A percentile compares a stretch with the other conserved stretches of the same genome.
Evolutionary conservation across 37 sponge, comb jelly and placozoan genomes (phyloP).

Genomic region (Haliclona indistincta): DNA sequence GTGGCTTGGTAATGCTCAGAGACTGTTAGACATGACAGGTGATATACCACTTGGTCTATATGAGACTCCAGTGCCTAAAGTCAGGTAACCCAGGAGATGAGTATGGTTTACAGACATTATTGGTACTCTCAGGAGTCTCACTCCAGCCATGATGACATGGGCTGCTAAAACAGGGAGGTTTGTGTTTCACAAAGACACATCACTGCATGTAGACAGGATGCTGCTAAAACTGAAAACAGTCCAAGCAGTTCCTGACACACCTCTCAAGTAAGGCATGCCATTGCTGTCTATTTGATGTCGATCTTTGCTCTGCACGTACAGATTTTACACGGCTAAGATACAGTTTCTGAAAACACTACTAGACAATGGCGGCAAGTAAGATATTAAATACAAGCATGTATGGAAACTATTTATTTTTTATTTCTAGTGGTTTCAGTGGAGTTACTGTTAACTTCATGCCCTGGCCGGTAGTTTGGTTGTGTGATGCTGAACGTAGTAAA

Average conservation of each 20-base stretch:
- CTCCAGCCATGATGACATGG: constrained; percentile 82
- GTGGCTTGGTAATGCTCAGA: constrained; percentile 79
- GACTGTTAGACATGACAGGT: constrained; percentile 78
- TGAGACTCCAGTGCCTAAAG: constrained; percentile 84
- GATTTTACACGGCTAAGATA: constrained; percentile 79
- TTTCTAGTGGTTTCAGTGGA: constrained; percentile 86
- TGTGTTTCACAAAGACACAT: constrained; percentile 85
- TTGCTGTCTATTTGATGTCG: neutral
- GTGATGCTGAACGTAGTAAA: constrained; percentile 5
- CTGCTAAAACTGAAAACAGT: constrained; percentile 66
- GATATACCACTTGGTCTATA: constrained; percentile 84
- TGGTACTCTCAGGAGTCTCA: constrained; percentile 57
- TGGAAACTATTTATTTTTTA: neutral
- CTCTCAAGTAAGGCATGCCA: constrained; percentile 58
- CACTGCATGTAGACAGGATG: constrained; percentile 35
- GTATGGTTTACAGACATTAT: neutral
- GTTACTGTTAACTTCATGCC: constrained; percentile 86
- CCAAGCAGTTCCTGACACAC: constrained; percentile 39
- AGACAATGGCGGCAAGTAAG: constrained; percentile 79
- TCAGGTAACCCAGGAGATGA: constrained; percentile 41
- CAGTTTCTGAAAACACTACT: constrained; percentile 62
- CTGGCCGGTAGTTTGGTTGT: constrained; percentile 77
- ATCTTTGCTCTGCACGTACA: neutral
- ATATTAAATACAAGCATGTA: neutral
- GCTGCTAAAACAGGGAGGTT: constrained; percentile 68